Evolutionary conservation across 2,888 invertebrate genomes (phyloP), one percentile per base, ranked within the genome.

Genomic region (Netelia melanura): DNA sequence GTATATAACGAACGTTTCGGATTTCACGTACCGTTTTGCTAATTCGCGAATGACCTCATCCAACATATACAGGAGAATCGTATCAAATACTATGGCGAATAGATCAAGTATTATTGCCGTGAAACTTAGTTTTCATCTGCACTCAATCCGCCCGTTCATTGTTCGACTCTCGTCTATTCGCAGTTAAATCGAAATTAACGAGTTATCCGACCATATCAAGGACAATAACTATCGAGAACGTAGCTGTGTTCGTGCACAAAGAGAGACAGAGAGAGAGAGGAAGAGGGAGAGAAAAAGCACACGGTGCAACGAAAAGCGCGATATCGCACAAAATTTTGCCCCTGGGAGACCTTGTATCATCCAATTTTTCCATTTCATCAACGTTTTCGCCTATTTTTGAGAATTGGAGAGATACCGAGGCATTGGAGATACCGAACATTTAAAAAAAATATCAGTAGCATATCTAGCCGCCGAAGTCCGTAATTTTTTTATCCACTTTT

Each of bases 21-120:
- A 87, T 85, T 81, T 79, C 64, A 58, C 70, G 70, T 76, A 86
- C 83, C 71, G 72, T 61, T 79, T 54, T 44, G 77, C 86, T 87
- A 85, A 86, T 87, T 86, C 85, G 79, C 67, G 52, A 82, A 85
- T 77, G 48, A 72, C 70, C 77, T 58, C 56, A 17, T 21, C 1
- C 9, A 17, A 52, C 17, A 17, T 3, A 38, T 68, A 58, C 44
- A 30, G 30, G 9, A 10, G 8, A 48, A 30, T 23, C 44, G 56
- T 21, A 58, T 17, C 21, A 21, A 25, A 58, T 11, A 44, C 54
- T 9, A 3, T 11, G 21, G 48, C 56, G 56, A 25, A 78, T 8
- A 30, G 38, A 56, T 21, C 30, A 38, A 78, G 84, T 81, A 76
- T 79, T 78, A 84, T 78, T 62, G 78, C 23, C 65, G 64, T 11